A percentile compares a stretch with the other conserved stretches of the same genome.
phyloP scores from a whole-genome alignment of 2,113 vertebrate genomes.

The Zeus faber region DNA sequence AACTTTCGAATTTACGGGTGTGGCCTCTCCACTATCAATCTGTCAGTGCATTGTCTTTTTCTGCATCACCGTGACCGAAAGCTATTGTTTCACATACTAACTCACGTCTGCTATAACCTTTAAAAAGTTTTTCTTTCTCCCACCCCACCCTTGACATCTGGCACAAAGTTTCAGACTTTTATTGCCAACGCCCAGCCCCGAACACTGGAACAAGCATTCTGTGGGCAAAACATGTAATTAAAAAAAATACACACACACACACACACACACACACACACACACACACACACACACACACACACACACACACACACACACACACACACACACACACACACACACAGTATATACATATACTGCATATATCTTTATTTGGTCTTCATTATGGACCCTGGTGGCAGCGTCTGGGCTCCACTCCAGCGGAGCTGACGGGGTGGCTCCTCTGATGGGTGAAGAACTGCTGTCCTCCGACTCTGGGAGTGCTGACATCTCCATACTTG shows the following conservation, averaged over 20 bases:
- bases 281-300: no score
- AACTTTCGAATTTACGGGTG: conserved; percentile 6
- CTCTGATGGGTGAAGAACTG: conserved; percentile 48
- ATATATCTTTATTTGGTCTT: no score
- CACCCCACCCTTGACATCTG: background rate
- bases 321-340: no score
- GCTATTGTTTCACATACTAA: conserved; percentile 33
- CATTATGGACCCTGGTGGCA: conserved; percentile 9
- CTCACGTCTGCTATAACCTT: conserved; percentile 8
- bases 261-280: no score
- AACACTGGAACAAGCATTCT: conserved; percentile 27
- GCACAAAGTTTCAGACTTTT: conserved; percentile 16
- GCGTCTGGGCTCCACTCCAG: conserved; percentile 19
- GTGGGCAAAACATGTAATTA: conserved; percentile 50
- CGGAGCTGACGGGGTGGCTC: conserved; percentile 40
- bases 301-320: no score
- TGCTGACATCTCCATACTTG: conserved; percentile 69
- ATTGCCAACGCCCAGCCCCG: conserved; percentile 29
- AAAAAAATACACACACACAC: background rate
- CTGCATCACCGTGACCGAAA: conserved; percentile 9
- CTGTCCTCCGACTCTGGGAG: conserved; percentile 62
- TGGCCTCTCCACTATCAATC: background rate
- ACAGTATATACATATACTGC: conserved; percentile 46
- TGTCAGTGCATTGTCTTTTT: background rate
- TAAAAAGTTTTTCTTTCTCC: conserved; percentile 9